phyloP scores from a whole-genome alignment of 2,113 vertebrate genomes.

The Haliaeetus leucogaster region DNA sequence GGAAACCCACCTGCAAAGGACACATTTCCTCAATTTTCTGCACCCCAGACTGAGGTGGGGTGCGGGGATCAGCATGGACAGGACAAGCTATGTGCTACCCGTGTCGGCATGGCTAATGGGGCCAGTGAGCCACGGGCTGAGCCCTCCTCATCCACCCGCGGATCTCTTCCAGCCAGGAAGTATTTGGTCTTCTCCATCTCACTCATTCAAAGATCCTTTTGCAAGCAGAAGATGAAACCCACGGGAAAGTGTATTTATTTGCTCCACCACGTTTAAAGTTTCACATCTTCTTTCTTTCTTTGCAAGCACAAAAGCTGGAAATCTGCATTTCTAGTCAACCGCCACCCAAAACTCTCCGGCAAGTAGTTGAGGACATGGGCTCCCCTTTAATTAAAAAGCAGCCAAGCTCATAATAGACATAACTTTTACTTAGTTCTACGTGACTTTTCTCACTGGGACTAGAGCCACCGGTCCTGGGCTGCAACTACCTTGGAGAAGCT shows the following conservation, averaged over 20 bases:
- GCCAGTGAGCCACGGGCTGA: rapidly evolving
- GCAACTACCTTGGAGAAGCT: not conserved
- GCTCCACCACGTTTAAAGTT: not conserved
- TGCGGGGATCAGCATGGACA: rapidly evolving
- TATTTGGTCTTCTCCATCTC: not conserved
- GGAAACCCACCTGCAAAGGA: not conserved
- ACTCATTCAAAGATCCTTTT: not conserved
- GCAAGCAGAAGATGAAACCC: not conserved
- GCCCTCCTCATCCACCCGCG: not conserved
- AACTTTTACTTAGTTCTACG: not conserved
- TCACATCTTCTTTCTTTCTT: not conserved
- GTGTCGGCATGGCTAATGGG: rapidly evolving
- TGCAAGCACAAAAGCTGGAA: not conserved
- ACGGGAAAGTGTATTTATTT: not conserved
- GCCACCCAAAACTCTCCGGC: not conserved
- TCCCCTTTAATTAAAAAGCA: not conserved
- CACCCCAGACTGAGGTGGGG: not conserved
- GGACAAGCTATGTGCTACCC: rapidly evolving
- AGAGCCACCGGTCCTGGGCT: rapidly evolving
- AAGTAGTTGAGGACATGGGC: not conserved
- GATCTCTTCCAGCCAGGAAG: not conserved
- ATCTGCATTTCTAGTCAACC: not conserved
- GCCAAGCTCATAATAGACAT: not conserved
- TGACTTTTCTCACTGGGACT: not conserved
- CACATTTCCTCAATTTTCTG: not conserved